Evolutionary conservation across 2,888 invertebrate species (phyloP), one percentile per base, ranked within the genome.

Genomic region (Drosophila rubida): DNA sequence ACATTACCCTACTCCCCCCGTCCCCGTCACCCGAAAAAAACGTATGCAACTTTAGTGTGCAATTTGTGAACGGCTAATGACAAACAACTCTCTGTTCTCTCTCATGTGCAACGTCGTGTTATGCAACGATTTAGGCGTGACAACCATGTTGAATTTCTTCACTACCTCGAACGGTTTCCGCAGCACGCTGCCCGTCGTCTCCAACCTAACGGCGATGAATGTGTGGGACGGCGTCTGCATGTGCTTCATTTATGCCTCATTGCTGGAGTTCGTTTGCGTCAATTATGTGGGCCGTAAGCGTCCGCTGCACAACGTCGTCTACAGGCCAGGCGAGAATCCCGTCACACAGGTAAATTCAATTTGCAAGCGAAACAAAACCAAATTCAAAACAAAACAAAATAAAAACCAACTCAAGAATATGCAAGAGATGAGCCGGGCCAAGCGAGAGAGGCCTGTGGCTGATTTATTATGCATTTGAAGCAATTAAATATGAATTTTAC

Each of bases 81-180:
- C 19, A 42, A 68, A 75, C 8, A 23, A 62, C 61, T 77, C 60
- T 67, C n/a, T 57, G 7, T 64, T 39, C n/a, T 50, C 46, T 54
- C 30, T 58, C 23, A 30, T 55, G 37, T 57, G 30, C 50, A 41
- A 51, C 16, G 3, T 19, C 3, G n/a, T n/a, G n/a, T 3, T 23
- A 11, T 48, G 2, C 35, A 42, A 37, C 53, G 2, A 19, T 19
- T 55, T 42, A 97, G 97, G 97, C 93, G 97, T 98, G 91, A 98
- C 98, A 89, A 98, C 98, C 93, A 98, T 98, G 97, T 95, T 98
- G 95, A 98, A 97, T 94, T 98, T 98, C 95, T 98, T 98, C 95
- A 98, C 97, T 88, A 98, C 97, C 91, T 97, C 97, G 85, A 97
- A 97, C 92, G 96, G 97, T 89, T 97, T 97, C 93, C 95, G 97